Evolutionary conservation across 2,888 invertebrate species (phyloP), one percentile per base, ranked within the genome.

Genomic region (Plagiodera versicolora): DNA sequence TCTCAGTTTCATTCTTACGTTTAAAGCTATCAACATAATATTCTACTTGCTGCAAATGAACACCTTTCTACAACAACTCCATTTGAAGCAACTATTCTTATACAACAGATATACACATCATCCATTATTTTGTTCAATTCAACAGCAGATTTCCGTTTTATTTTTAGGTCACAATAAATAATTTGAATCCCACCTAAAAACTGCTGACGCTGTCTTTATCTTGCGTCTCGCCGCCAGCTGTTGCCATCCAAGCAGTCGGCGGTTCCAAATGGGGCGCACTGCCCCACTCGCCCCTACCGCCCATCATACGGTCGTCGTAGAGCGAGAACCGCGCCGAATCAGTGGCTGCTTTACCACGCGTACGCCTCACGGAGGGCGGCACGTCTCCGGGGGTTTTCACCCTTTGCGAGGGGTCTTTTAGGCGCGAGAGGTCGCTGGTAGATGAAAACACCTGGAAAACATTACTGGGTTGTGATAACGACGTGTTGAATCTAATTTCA

Each of bases 281-380:
- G 10, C 80, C 79, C 80, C 80, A 80, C 65, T 77, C 75, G 1
- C 74, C 76, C 14, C 74, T 72, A 6, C 67, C 61, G 67, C 86
- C 86, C 94, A 95, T 94, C 86, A 94, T 92, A 46, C 94, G 84
- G 76, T 95, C 95, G 72, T 94, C 94, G 73, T 94, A 94, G 17
- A 95, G 81, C 48, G 94, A 94, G 71, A 95, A 86, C 66, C 95
- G 80, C 2, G 83, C 56, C 18, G 75, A 76, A 5, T 81, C 85
- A 67, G 89, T 88, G 46, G 87, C 86, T 1, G 88, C 89, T 64
- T 87, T 83, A 1, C 88, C 83, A 32, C 89, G 80, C 1, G 90
- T 87, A 69, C 88, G 85, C 11, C 92, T 78, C 0, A 92, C 89
- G 0, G 91, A 91, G 0, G 90, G 89, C 0, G 92, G 92, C 20